Percentiles rank a stretch among this genome's conserved stretches.
Conservation (phyloP, 2,797 vertebrate genomes). For the Sebastes kiyomatsui region DNA sequence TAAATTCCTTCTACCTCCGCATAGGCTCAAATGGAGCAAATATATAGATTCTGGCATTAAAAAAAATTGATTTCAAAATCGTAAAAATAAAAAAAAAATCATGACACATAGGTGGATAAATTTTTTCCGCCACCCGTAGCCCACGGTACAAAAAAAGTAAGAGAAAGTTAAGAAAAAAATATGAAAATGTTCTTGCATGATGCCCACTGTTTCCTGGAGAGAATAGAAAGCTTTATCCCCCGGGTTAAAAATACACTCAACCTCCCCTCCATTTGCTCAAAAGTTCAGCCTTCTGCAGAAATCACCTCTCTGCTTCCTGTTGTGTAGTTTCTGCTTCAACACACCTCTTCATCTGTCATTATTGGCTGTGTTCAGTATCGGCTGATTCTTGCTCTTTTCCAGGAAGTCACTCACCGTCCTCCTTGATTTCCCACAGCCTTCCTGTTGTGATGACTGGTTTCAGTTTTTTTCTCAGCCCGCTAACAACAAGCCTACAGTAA, state of each 20-base stretch:
- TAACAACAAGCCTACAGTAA: background rate
- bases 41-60: too few relatives aligned
- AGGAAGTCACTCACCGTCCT: conserved; percentile 21
- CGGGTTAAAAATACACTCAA: background rate
- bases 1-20: too few relatives aligned
- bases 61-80: too few relatives aligned
- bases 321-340: conserved; percentile 2
- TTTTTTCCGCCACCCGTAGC: too few relatives aligned
- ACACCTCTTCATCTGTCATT: conserved; percentile 11
- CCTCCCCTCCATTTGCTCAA: background rate
- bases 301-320: background rate
- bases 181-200: too few relatives aligned
- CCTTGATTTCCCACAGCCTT: conserved; percentile 39
- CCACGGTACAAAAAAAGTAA: too few relatives aligned
- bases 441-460: conserved; percentile 28
- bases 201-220: background rate
- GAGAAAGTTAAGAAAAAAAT: too few relatives aligned
- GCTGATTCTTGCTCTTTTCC: conserved; percentile 29
- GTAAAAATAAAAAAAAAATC: too few relatives aligned
- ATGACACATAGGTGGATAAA: too few relatives aligned
- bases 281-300: background rate
- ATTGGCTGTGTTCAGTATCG: conserved; percentile 9
- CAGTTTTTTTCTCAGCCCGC: conserved; percentile 12
- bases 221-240: background rate
- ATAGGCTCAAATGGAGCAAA: too few relatives aligned